Evolutionary conservation across 2,113 vertebrate genomes (phyloP).

Genomic region (Mixornis gularis): DNA sequence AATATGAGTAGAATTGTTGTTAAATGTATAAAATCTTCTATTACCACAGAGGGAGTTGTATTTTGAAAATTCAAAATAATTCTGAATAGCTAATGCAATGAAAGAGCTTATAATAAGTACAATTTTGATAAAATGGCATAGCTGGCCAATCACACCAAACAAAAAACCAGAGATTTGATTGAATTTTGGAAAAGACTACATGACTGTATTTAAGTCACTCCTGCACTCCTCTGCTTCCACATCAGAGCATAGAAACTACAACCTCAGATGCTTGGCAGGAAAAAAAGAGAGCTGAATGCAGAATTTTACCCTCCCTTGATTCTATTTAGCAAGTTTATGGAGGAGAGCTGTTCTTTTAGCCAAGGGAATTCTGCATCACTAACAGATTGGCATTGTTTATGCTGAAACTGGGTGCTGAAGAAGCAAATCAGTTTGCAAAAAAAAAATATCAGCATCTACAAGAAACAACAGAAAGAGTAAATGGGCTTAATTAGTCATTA

Average conservation of each 20-base stretch:
- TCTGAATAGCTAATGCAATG: neutral
- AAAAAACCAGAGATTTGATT: accelerated
- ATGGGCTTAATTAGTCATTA: conserved; percentile 30
- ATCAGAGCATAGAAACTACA: neutral
- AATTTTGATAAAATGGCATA: neutral
- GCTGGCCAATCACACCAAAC: neutral
- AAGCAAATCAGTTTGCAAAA: conserved; percentile 7
- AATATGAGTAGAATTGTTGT: neutral
- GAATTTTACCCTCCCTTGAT: neutral
- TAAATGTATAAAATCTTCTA: neutral
- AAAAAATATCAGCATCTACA: neutral
- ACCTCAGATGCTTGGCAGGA: neutral
- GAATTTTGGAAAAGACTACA: neutral
- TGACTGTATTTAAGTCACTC: neutral
- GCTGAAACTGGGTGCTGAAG: conserved; percentile 19
- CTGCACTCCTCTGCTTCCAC: neutral
- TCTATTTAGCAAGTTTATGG: conserved; percentile 10
- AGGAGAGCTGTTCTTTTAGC: neutral
- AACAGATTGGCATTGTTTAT: conserved; percentile 18
- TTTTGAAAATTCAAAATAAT: neutral
- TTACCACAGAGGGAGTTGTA: neutral
- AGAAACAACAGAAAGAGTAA: conserved; percentile 34
- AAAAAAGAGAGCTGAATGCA: neutral
- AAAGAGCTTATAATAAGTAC: neutral
- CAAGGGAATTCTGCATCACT: conserved; percentile 11